Conservation (phyloP, 30 jellyfish, hydroid and myxozoan species). For the Euphysa ruthae region DNA sequence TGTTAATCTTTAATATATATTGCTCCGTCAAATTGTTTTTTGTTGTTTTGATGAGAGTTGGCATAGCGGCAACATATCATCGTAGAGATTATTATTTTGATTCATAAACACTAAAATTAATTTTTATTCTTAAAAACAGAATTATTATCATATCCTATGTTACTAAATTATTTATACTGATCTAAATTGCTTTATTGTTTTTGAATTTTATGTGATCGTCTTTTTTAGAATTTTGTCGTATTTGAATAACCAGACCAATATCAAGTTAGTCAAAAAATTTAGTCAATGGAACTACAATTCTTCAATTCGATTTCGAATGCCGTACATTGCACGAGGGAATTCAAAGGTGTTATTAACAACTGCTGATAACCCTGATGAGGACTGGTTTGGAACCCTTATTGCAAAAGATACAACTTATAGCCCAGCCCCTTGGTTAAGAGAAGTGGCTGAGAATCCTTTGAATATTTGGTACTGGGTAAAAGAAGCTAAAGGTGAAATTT, state of each 20-base stretch:
- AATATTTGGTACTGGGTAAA: conserved; percentile 91
- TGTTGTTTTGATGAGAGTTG: too few relatives aligned
- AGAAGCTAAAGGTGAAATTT: conserved; percentile 76
- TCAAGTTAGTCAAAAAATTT: conserved; percentile 67
- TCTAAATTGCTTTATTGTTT: too few relatives aligned
- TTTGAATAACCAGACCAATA: conserved; percentile 67
- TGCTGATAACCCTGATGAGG: conserved; percentile 57
- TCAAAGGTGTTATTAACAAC: conserved; percentile 69
- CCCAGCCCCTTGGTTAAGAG: conserved; percentile 85
- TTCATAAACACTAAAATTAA: too few relatives aligned
- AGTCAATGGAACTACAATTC: conserved; percentile 89
- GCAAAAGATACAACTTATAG: conserved; percentile 51
- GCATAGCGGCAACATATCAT: too few relatives aligned
- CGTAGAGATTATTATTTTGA: too few relatives aligned
- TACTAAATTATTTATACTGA: too few relatives aligned
- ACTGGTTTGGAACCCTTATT: conserved; percentile 72
- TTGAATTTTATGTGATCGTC: too few relatives aligned
- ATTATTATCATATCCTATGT: too few relatives aligned
- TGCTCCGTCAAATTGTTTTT: too few relatives aligned
- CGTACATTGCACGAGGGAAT: conserved; percentile 57
- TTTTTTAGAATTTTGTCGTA: conserved; percentile 41
- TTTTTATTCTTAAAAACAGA: too few relatives aligned
- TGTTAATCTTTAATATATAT: too few relatives aligned
- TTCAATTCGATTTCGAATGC: conserved; percentile 84
- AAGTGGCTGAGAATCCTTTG: conserved; percentile 71